A percentile compares a stretch with the other conserved stretches of the same genome.
These are phyloP conservation scores for Clarias gariepinus DNA, from an alignment of 2,113 vertebrate genomes.

Conservation along the genomic window DNA sequence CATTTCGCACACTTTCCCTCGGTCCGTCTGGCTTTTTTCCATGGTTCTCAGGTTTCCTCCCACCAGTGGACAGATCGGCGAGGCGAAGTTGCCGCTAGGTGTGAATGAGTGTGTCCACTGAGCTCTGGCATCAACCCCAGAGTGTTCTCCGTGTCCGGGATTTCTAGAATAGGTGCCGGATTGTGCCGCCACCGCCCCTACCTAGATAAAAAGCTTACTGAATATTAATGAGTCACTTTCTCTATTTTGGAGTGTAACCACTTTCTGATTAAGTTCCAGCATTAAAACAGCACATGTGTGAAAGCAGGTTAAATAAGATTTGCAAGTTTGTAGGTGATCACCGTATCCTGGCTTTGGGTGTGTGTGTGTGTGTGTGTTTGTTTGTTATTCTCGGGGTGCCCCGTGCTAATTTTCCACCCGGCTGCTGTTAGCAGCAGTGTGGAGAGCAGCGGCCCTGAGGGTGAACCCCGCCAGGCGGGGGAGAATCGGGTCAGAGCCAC, in stretches of 20 bases:
- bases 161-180: not conserved
- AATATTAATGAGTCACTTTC: not conserved
- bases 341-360: not conserved
- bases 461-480: constrained; percentile 66
- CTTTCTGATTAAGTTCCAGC: not conserved
- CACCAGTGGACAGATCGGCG: not conserved
- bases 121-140: not conserved
- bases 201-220: not conserved
- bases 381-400: constrained; percentile 51
- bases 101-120: not conserved
- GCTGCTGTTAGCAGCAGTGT: constrained; percentile 74
- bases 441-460: constrained; percentile 70
- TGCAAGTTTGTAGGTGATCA: not conserved
- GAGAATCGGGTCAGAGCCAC: constrained; percentile 87
- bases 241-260: not conserved
- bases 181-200: not conserved
- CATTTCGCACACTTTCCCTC: not conserved
- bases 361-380: constrained; percentile 28
- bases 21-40: not conserved
- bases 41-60: not conserved
- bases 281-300: not conserved
- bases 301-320: not conserved
- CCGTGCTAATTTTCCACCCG: constrained; percentile 84
- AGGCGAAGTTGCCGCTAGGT: not conserved
- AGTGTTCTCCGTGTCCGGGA: not conserved